A percentile compares a stretch with the other conserved stretches of the same genome.
Evolutionary conservation across 30 jellyfish, hydroid and myxozoan genomes (phyloP).

Genomic region (Hydractinia echinata): DNA sequence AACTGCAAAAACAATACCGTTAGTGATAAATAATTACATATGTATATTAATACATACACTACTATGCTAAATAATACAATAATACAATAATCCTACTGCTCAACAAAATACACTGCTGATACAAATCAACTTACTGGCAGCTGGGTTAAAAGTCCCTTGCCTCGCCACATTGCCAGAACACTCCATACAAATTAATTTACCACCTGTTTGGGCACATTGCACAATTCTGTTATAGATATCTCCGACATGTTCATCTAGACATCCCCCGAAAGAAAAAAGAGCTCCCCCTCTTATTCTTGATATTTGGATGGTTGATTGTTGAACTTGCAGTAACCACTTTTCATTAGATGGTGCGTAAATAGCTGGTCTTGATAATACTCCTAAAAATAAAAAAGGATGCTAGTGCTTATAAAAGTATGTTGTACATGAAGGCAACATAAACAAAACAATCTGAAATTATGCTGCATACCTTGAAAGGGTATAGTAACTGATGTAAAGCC

Average conservation of each 20-base stretch:
- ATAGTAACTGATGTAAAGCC: slow-evolving; percentile 21
- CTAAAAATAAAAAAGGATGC: background rate
- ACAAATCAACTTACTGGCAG: background rate
- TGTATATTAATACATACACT: no score
- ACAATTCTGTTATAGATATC: slow-evolving; percentile 16
- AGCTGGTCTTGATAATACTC: slow-evolving; percentile 14
- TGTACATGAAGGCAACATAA: background rate
- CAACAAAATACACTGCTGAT: no score
- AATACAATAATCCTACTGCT: no score
- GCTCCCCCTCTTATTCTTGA: slow-evolving; percentile 30
- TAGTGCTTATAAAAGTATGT: background rate
- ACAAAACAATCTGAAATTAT: background rate
- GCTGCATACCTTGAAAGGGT: slow-evolving; percentile 20
- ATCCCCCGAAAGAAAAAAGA: slow-evolving; percentile 10
- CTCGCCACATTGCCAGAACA: slow-evolving; percentile 36
- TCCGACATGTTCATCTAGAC: slow-evolving; percentile 15
- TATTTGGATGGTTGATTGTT: slow-evolving; percentile 37
- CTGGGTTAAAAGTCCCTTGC: slow-evolving; percentile 26
- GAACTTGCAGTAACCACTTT: slow-evolving; percentile 37
- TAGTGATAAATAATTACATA: no score
- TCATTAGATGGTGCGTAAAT: slow-evolving; percentile 19
- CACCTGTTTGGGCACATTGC: slow-evolving; percentile 35
- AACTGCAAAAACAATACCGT: no score
- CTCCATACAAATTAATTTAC: slow-evolving; percentile 55
- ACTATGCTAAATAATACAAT: no score